phyloP scores from a whole-genome alignment of 2,888 invertebrate genomes.

The Papilio elwesi region DNA sequence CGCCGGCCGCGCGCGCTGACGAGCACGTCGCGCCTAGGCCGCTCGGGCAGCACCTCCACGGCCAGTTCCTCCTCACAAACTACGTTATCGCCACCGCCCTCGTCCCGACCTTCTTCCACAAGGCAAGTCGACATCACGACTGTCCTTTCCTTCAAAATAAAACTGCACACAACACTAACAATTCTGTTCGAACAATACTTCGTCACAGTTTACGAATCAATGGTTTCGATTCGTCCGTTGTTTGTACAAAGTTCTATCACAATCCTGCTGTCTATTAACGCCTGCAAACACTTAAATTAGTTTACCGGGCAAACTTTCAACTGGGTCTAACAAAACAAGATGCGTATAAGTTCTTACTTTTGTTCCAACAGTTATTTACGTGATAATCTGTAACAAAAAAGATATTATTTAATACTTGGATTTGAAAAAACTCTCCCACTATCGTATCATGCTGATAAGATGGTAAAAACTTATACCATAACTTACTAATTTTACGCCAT shows the following conservation, averaged over 20 bases:
- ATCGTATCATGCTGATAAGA: too few species aligned
- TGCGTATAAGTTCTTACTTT: conserved; percentile 3
- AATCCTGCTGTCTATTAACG: conserved; percentile 18
- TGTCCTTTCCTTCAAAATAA: neutral
- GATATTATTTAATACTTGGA: neutral
- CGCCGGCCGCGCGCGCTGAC: conserved; percentile 84
- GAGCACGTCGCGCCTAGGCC: conserved; percentile 79
- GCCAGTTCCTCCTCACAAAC: conserved; percentile 50
- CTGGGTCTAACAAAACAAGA: conserved; percentile 7
- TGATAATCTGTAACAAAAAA: conserved; percentile 30
- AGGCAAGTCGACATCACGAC: conserved; percentile 73
- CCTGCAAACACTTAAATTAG: conserved; percentile 31
- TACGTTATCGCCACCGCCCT: conserved; percentile 48
- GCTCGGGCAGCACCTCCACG: conserved; percentile 68
- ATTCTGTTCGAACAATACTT: neutral
- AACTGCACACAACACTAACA: conserved; percentile 15
- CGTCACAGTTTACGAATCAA: conserved; percentile 17
- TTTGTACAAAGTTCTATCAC: conserved; percentile 27
- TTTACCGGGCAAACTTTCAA: conserved; percentile 34
- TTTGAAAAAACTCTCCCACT: neutral
- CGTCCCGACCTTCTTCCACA: conserved; percentile 74
- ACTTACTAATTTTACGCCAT: too few species aligned
- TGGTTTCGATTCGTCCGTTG: neutral
- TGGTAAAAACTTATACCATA: too few species aligned
- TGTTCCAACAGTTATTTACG: neutral